Conservation (phyloP, 2,113 vertebrate species). For the Notothenia rossii region DNA sequence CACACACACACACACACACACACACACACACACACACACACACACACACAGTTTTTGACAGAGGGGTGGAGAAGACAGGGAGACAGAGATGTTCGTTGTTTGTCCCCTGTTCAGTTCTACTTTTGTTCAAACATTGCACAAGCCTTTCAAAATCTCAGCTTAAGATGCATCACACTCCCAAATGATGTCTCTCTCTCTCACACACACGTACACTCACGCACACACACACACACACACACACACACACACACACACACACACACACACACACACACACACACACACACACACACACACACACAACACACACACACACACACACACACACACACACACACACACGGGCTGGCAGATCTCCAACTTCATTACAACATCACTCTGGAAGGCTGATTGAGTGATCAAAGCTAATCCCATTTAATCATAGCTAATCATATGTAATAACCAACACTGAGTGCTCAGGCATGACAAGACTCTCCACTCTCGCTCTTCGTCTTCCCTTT, state of each 20-base stretch:
- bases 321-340: conserved; percentile 10
- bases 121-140: conserved; percentile 25
- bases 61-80: neutral
- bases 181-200: neutral
- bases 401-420: conserved; percentile 76
- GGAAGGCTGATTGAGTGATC: conserved; percentile 74
- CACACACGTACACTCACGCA: no score
- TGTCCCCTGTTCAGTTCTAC: conserved; percentile 20
- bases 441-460: conserved; percentile 62
- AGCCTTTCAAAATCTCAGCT: conserved; percentile 36
- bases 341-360: conserved; percentile 48
- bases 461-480: conserved; percentile 49
- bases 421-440: conserved; percentile 76
- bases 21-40: conserved; percentile 25
- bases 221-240: no score
- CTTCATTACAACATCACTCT: conserved; percentile 65
- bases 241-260: no score
- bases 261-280: no score
- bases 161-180: conserved; percentile 21
- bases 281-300: neutral
- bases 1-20: conserved; percentile 41
- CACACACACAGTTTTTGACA: conserved; percentile 35
- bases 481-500: neutral
- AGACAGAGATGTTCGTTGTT: conserved; percentile 11
- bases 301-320: conserved; percentile 10